Evolutionary conservation across 2,113 vertebrate genomes (phyloP).

Genomic region (Piprites chloris): DNA sequence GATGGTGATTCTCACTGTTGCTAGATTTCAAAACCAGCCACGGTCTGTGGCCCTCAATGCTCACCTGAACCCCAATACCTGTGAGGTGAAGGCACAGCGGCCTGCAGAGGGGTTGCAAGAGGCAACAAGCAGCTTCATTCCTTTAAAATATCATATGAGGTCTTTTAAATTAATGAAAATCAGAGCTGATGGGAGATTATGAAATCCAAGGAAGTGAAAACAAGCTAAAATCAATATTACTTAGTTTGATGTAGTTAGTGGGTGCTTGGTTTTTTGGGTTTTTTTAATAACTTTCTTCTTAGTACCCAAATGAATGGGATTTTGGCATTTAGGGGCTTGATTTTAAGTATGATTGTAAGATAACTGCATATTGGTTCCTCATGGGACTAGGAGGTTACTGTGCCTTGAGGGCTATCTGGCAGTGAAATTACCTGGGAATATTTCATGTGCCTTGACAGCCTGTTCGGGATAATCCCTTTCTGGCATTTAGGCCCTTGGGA

Average conservation of each 20-base stretch:
- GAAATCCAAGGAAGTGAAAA: neutral
- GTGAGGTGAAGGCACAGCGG: accelerated
- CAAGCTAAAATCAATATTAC: neutral
- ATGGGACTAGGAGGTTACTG: neutral
- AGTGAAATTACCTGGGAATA: neutral
- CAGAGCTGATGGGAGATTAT: neutral
- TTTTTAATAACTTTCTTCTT: neutral
- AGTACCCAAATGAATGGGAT: neutral
- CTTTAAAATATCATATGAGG: neutral
- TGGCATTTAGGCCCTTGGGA: neutral
- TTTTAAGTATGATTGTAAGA: neutral
- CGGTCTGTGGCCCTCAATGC: neutral
- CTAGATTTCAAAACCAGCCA: neutral
- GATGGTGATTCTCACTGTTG: neutral
- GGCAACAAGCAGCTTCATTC: neutral
- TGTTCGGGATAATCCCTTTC: neutral
- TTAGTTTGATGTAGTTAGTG: neutral
- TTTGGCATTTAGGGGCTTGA: neutral
- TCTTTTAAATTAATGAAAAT: neutral
- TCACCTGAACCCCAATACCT: neutral
- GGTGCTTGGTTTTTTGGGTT: accelerated
- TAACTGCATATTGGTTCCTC: neutral
- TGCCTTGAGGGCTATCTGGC: neutral
- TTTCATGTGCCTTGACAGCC: neutral
- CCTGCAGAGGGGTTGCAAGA: neutral